These are phyloP conservation scores for Chlorodrepanis virens DNA, from an alignment of 2,113 vertebrate species.

Conservation along the genomic window DNA sequence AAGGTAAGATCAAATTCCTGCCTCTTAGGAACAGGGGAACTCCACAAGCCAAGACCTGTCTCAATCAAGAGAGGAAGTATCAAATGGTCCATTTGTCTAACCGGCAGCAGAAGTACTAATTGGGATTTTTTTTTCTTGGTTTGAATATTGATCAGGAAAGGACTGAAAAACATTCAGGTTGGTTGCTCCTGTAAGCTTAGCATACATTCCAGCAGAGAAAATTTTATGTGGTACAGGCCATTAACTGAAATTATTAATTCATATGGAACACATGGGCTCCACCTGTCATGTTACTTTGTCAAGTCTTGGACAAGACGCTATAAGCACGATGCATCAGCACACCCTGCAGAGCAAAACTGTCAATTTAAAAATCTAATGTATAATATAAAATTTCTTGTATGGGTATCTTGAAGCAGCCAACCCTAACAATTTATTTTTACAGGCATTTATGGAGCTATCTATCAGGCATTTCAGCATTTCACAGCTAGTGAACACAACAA, in stretches of 20 bases:
- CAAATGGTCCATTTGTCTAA: no score
- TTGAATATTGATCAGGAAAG: background rate
- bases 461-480: background rate
- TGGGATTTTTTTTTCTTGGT: background rate
- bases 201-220: background rate
- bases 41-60: no score
- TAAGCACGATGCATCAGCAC: background rate
- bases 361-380: background rate
- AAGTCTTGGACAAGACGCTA: background rate
- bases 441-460: background rate
- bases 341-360: background rate
- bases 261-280: background rate
- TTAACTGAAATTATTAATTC: background rate
- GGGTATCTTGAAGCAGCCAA: background rate
- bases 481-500: background rate
- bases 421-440: background rate
- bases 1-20: no score
- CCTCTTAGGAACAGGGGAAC: no score
- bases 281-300: background rate
- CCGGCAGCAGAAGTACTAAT: no score
- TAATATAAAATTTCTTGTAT: background rate
- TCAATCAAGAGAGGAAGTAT: no score
- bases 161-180: background rate
- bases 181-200: background rate
- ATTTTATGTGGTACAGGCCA: background rate